Base-by-base conservation (phyloP, 53 echinoderm and acorn worm genomes). In the Luidia sarsii region DNA sequence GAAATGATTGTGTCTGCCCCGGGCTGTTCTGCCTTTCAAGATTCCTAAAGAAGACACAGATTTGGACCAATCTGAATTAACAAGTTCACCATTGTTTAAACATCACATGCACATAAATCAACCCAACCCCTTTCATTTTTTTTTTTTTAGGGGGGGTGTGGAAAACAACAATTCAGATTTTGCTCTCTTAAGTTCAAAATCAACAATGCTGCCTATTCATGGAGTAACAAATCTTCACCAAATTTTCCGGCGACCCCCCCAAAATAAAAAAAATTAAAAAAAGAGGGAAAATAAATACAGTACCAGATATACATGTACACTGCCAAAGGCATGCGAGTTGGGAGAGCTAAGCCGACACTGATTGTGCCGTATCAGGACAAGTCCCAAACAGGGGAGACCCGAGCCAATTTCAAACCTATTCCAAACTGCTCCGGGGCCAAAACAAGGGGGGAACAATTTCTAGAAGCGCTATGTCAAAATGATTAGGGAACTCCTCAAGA, bases 401-500 rank as follows among this genome's bases (percentile, higher is more conserved):
- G 20, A 75, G 75, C 75, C 75, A 75, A 75, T 75, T 75, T 75
- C 75, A 75, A 75, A 59, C 75, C 75, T 75, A 75, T 75, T 75
- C 43, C 75, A 75, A 75, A 75, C 60, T 75, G 75, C 75, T 75
- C 25, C 59, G 7, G 72, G 75, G 60, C 55, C 20, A 75, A 59
- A 59, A 60, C 59, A 75, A 61, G 75, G 75, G 41, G n/a, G 75
- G 75, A 75, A 75, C 75, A 75, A 61, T 75, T 75, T 75, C 75
- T 75, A 32, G 60, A 60, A 75, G 75, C 59, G 60, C 75, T 75
- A 75, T 75, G 75, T 75, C 75, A 75, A 75, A 75, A 75, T 75
- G 75, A 75, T 75, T 75, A 75, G 59, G 46, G 60, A 75, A 46
- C 75, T 60, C 75, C 75, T 75, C 31, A 10, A 75, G 75, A 75